Conservation (phyloP, 2,113 vertebrate species). For the Poicephalus gulielmi region DNA sequence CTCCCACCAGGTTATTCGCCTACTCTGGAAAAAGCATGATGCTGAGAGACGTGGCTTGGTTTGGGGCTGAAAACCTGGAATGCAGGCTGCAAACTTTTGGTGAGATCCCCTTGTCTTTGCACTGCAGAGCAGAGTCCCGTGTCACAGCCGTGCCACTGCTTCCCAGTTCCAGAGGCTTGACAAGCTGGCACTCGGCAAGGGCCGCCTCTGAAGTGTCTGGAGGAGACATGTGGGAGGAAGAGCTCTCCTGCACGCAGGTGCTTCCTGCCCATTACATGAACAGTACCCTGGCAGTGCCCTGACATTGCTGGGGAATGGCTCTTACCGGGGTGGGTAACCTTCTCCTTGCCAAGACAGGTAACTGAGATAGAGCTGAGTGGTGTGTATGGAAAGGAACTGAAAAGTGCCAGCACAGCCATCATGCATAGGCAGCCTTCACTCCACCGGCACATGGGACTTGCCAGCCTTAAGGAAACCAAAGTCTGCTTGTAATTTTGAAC, state of each 20-base stretch:
- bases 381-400: not conserved
- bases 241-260: rapidly evolving
- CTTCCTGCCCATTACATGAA: not conserved
- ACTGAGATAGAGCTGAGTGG: not conserved
- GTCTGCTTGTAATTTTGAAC: not conserved
- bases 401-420: rapidly evolving
- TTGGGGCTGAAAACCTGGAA: not conserved
- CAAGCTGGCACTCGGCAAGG: not conserved
- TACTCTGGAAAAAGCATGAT: not conserved
- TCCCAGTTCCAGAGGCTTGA: not conserved
- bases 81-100: not conserved
- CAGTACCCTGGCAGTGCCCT: not conserved
- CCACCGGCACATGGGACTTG: not conserved
- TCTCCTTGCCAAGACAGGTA: not conserved
- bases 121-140: not conserved
- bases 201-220: not conserved
- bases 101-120: no score
- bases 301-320: not conserved
- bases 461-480: not conserved
- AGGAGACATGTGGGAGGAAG: not conserved
- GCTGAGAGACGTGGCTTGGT: not conserved
- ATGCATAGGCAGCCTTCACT: not conserved
- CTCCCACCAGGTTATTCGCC: not conserved
- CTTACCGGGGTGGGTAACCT: not conserved
- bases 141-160: not conserved